Conservation (phyloP, 2,888 invertebrate species). For the Mimas tiliae region DNA sequence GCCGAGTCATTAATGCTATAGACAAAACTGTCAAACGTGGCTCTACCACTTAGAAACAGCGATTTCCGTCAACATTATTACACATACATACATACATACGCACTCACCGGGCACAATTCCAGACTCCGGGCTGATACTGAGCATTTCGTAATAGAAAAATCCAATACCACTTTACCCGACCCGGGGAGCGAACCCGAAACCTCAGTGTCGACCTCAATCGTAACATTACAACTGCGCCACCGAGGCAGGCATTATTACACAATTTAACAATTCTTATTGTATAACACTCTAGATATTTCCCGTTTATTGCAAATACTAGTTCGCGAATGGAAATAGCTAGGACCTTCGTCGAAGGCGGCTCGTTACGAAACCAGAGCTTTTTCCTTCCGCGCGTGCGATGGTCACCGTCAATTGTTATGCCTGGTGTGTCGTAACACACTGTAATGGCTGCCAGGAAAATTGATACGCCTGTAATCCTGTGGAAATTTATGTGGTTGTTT, state of each 20-base stretch:
- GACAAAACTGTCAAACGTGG: no score
- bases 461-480: slow-evolving; percentile 22
- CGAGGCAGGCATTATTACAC: not conserved
- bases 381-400: slow-evolving; percentile 65
- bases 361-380: slow-evolving; percentile 61
- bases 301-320: slow-evolving; percentile 6
- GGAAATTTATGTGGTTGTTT: slow-evolving; percentile 3
- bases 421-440: slow-evolving; percentile 44
- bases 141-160: no score
- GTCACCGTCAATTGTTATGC: slow-evolving; percentile 42
- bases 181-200: no score
- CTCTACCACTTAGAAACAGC: not conserved
- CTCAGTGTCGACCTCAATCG: no score
- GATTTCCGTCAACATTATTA: not conserved
- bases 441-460: slow-evolving; percentile 43
- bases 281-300: not conserved
- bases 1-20: no score
- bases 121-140: no score
- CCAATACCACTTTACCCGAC: no score
- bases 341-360: slow-evolving; percentile 24
- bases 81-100: no score
- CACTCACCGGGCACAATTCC: no score
- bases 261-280: not conserved
- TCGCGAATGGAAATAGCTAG: slow-evolving; percentile 4
- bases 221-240: no score